Evolutionary conservation across 2,888 invertebrate genomes (phyloP).

Genomic region (Apoderus coryli): DNA sequence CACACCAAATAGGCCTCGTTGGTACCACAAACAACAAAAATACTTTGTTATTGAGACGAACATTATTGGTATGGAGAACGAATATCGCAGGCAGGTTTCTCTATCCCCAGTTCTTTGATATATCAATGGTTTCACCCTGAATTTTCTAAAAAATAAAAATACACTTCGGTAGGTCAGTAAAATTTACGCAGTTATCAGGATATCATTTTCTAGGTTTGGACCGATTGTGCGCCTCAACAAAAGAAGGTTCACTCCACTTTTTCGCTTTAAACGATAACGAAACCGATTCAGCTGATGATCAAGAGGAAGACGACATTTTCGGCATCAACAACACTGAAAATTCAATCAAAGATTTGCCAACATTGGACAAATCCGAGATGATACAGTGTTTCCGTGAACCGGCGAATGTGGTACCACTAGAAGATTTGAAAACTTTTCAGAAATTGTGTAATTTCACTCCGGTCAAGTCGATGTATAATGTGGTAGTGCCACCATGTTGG

Average conservation of each 20-base stretch:
- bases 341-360: conserved; percentile 15
- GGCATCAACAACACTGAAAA: conserved; percentile 14
- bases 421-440: conserved; percentile 44
- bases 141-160: not conserved
- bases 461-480: conserved; percentile 50
- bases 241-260: conserved; percentile 67
- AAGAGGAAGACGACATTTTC: conserved; percentile 50
- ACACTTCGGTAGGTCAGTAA: not conserved
- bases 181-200: not conserved
- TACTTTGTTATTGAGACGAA: too few species aligned
- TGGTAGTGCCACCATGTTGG: conserved; percentile 89
- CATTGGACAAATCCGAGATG: conserved; percentile 21
- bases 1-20: too few species aligned
- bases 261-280: conserved; percentile 61
- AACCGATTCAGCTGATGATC: conserved; percentile 55
- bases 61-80: too few species aligned
- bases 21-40: too few species aligned
- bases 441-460: conserved; percentile 64
- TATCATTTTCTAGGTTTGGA: conserved; percentile 47
- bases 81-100: too few species aligned
- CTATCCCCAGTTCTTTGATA: too few species aligned
- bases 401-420: conserved; percentile 21
- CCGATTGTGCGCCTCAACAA: conserved; percentile 70
- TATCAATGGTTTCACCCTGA: too few species aligned
- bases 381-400: conserved; percentile 28